Percentiles rank a stretch among this genome's conserved stretches.
These are phyloP conservation scores for Crypturellus undulatus DNA, from an alignment of 2,113 vertebrate species.

Conservation along the genomic window DNA sequence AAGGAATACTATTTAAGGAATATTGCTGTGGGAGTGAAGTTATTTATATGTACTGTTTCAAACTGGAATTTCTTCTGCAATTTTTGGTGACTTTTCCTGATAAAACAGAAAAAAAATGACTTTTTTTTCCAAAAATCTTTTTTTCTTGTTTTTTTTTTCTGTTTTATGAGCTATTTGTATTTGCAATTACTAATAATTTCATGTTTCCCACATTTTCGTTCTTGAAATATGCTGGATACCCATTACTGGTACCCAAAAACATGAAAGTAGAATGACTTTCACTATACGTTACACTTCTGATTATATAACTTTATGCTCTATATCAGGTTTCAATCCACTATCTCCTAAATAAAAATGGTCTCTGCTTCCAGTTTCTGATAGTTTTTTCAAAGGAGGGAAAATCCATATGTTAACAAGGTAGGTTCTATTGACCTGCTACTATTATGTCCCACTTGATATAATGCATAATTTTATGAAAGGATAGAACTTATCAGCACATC, in stretches of 20 bases:
- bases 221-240: not conserved
- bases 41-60: not conserved
- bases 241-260: not conserved
- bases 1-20: not conserved
- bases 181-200: not conserved
- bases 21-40: rapidly evolving
- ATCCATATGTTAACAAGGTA: not conserved
- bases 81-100: not conserved
- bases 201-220: not conserved
- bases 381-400: not conserved
- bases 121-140: no score
- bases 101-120: not conserved
- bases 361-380: not conserved
- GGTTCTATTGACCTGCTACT: not conserved
- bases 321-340: not conserved
- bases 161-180: not conserved
- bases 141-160: no score
- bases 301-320: not conserved
- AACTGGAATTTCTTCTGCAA: not conserved
- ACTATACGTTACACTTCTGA: not conserved
- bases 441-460: not conserved
- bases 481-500: not conserved
- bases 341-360: not conserved
- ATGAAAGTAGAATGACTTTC: not conserved
- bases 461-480: not conserved